Conservation (phyloP, 2,797 vertebrate species). For the Phoebastria nigripes region DNA sequence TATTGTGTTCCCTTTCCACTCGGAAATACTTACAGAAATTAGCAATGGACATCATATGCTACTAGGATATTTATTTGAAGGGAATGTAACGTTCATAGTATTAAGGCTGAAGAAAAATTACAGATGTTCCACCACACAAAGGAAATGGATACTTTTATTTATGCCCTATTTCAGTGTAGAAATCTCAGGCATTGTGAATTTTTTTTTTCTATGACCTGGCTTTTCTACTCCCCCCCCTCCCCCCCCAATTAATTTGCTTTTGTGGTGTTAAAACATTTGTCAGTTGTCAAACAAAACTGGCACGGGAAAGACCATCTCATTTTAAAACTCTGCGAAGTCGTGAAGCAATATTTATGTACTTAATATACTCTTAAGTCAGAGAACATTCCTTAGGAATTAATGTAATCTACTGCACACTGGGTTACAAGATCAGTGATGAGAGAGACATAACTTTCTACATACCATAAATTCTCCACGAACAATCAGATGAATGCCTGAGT, state of each 20-base stretch:
- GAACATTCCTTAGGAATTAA: conserved; percentile 5
- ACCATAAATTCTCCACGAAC: not conserved
- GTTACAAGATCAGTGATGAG: not conserved
- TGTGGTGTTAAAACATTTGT: not conserved
- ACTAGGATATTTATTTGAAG: not conserved
- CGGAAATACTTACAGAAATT: not conserved
- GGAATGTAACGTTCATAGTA: not conserved
- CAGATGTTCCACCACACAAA: not conserved
- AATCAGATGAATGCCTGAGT: not conserved
- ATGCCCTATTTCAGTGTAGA: not conserved
- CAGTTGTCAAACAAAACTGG: not conserved
- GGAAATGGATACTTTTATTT: not conserved
- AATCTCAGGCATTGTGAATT: not conserved
- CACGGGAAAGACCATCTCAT: not conserved
- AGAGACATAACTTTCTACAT: not conserved
- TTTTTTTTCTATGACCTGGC: not conserved
- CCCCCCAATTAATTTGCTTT: not conserved
- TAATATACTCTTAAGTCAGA: not conserved
- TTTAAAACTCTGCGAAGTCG: not conserved
- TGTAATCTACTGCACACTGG: not conserved
- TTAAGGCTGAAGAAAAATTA: not conserved
- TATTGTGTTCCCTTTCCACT: not conserved
- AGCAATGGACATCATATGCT: not conserved
- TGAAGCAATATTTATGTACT: not conserved
- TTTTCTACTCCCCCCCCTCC: not conserved